phyloP scores from a whole-genome alignment of 1,140 invertebrate species.

The Periplaneta americana region DNA sequence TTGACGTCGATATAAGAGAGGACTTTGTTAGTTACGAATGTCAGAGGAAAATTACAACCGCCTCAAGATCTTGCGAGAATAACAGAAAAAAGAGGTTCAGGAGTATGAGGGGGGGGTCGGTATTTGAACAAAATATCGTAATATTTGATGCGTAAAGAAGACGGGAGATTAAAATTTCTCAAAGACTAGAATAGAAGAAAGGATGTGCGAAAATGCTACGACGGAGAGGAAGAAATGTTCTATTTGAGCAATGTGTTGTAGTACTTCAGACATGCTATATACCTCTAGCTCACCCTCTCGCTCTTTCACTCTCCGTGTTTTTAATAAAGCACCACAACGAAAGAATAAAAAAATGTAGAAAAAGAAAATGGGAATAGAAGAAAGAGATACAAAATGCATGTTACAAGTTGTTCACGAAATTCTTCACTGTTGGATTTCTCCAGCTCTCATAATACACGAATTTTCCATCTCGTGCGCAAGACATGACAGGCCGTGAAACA shows the following conservation, averaged over 20 bases:
- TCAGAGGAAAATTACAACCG: neutral
- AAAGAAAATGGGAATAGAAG: too few relatives aligned
- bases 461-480: neutral
- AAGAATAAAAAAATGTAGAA: neutral
- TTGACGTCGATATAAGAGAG: neutral
- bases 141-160: neutral
- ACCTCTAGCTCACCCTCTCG: too few relatives aligned
- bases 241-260: neutral
- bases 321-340: neutral
- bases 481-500: neutral
- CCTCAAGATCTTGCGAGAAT: neutral
- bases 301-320: neutral
- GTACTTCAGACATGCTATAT: neutral
- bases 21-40: too few relatives aligned
- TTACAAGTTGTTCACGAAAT: neutral
- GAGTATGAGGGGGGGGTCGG: neutral
- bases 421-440: neutral
- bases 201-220: neutral
- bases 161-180: neutral
- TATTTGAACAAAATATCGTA: neutral
- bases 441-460: too few relatives aligned
- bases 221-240: neutral
- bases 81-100: too few relatives aligned
- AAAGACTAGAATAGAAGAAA: neutral
- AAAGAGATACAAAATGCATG: neutral